Conservation (phyloP, 2,888 invertebrate genomes). For the Scaeva pyrastri region DNA sequence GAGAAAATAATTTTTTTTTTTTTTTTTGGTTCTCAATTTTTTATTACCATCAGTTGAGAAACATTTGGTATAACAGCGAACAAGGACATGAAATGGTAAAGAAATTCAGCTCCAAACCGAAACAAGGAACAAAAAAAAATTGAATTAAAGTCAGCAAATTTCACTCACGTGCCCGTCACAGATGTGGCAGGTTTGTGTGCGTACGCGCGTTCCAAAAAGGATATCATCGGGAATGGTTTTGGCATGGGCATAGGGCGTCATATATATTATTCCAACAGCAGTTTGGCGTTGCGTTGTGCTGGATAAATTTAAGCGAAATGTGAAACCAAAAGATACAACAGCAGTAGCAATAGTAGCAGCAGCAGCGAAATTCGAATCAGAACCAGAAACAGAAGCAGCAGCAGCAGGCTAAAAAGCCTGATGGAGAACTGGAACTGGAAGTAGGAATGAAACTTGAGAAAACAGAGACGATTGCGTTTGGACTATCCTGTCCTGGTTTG, state of each 20-base stretch:
- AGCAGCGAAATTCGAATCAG: no score
- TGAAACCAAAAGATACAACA: conserved; percentile 44
- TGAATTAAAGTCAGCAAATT: conserved; percentile 66
- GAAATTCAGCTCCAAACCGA: not conserved
- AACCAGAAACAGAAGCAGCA: not conserved
- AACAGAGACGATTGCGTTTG: conserved; percentile 37
- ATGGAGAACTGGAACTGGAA: not conserved
- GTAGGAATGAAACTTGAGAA: conserved; percentile 30
- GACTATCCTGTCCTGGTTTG: not conserved
- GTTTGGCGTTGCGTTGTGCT: not conserved
- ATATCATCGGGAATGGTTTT: conserved; percentile 52
- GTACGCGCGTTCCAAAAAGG: conserved; percentile 50
- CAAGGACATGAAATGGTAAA: conserved; percentile 47
- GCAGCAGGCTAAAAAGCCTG: conserved; percentile 19
- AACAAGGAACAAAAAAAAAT: conserved; percentile 37
- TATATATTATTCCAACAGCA: conserved; percentile 34
- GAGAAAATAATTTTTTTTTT: conserved; percentile 29
- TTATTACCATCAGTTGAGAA: conserved; percentile 20
- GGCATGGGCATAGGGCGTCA: not conserved
- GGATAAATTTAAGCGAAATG: conserved; percentile 36
- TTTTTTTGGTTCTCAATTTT: conserved; percentile 40
- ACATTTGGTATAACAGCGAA: conserved; percentile 52
- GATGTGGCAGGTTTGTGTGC: conserved; percentile 59
- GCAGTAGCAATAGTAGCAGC: conserved; percentile 28
- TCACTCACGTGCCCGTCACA: conserved; percentile 71